phyloP scores from a whole-genome alignment of 2,888 invertebrate species.

The Habroteleia sp. region DNA sequence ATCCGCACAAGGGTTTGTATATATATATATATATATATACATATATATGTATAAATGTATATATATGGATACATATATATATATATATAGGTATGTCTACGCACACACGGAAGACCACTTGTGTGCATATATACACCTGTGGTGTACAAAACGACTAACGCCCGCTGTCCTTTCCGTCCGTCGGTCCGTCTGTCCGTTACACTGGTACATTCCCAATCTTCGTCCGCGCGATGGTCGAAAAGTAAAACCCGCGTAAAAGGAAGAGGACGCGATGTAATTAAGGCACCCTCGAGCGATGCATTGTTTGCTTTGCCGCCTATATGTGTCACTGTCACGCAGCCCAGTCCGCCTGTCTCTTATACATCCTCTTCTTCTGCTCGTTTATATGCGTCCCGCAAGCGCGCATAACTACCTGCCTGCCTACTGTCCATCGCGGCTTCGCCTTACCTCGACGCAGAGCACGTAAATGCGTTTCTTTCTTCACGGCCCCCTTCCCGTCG shows the following conservation, averaged over 20 bases:
- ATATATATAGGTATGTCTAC: not conserved
- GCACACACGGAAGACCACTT: not conserved
- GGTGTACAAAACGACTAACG: slow-evolving; percentile 53
- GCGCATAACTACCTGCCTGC: slow-evolving; percentile 55
- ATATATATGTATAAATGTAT: not conserved
- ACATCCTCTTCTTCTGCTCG: slow-evolving; percentile 69
- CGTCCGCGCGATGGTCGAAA: slow-evolving; percentile 53
- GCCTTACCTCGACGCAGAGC: not conserved
- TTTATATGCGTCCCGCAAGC: slow-evolving; percentile 55
- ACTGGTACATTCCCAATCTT: slow-evolving; percentile 22
- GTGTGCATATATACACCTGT: slow-evolving; percentile 34
- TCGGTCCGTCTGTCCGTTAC: slow-evolving; percentile 40
- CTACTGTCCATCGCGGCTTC: slow-evolving; percentile 49
- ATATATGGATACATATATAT: not conserved
- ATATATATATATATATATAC: no score
- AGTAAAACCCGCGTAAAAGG: slow-evolving; percentile 66
- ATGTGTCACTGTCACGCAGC: slow-evolving; percentile 76
- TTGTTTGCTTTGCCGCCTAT: slow-evolving; percentile 76
- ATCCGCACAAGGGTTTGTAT: slow-evolving; percentile 1
- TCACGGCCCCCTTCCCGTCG: not conserved
- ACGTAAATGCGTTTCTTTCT: slow-evolving; percentile 17
- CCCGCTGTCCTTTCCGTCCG: slow-evolving; percentile 33
- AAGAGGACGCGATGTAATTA: slow-evolving; percentile 73
- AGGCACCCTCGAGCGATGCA: slow-evolving; percentile 74
- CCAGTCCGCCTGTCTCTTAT: slow-evolving; percentile 69